phyloP scores from a whole-genome alignment of 2,888 invertebrate genomes.

The Machimus atricapillus region DNA sequence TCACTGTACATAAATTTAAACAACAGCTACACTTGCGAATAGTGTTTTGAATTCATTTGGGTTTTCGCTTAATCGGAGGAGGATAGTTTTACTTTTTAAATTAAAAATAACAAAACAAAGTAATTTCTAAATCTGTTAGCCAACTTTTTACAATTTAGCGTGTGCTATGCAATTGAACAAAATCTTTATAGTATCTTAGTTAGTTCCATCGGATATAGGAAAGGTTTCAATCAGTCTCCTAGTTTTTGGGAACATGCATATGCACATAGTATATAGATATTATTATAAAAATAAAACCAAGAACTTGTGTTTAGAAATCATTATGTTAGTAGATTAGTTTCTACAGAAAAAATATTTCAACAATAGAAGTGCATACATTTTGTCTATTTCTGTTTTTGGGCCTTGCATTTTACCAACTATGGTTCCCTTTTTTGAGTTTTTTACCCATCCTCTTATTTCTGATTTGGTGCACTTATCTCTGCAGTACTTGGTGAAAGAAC shows the following conservation, averaged over 20 bases:
- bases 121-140: too few species aligned
- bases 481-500: conserved; percentile 88
- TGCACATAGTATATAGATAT: not conserved
- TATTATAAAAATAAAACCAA: not conserved
- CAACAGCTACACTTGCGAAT: too few species aligned
- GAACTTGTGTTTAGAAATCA: not conserved
- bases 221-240: not conserved
- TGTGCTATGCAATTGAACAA: too few species aligned
- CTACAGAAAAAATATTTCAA: not conserved
- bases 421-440: conserved; percentile 86
- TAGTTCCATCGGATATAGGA: too few species aligned
- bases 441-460: conserved; percentile 88
- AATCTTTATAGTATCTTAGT: too few species aligned
- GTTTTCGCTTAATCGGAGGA: too few species aligned
- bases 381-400: conserved; percentile 75
- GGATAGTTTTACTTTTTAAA: too few species aligned
- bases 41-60: too few species aligned
- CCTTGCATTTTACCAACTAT: conserved; percentile 92
- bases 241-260: too few species aligned
- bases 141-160: too few species aligned
- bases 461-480: conserved; percentile 78
- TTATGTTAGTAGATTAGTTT: not conserved
- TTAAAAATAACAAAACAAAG: too few species aligned
- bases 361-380: conserved; percentile 71
- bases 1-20: too few species aligned